Evolutionary conservation across 2,113 vertebrate genomes (phyloP).

Genomic region (Cynocephalus volans): DNA sequence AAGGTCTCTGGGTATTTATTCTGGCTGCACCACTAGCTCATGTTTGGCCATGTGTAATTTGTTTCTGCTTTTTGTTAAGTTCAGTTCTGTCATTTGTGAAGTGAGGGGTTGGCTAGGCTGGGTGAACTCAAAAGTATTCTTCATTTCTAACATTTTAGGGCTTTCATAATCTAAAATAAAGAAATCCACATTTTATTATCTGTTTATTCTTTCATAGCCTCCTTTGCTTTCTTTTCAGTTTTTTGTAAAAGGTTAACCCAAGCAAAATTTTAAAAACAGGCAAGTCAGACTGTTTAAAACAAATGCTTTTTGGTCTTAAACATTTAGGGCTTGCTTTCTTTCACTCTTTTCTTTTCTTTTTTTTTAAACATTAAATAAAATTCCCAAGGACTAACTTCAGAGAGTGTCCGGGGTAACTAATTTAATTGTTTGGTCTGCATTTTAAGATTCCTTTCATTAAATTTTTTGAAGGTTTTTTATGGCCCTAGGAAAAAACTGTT

Average conservation of each 20-base stretch:
- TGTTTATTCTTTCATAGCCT: not conserved
- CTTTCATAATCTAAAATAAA: constrained; percentile 32
- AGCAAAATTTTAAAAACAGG: constrained; percentile 42
- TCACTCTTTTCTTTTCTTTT: not conserved
- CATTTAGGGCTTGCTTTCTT: not conserved
- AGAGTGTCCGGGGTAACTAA: constrained; percentile 56
- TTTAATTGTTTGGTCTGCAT: constrained; percentile 55
- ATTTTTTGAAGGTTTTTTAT: constrained; percentile 37
- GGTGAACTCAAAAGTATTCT: not conserved
- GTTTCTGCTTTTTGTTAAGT: not conserved
- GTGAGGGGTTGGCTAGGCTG: not conserved
- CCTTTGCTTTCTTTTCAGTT: not conserved
- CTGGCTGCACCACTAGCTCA: not conserved
- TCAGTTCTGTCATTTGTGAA: not conserved
- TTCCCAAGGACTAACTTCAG: constrained; percentile 51
- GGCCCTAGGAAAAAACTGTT: constrained; percentile 1
- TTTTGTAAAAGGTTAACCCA: constrained; percentile 31
- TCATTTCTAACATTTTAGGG: not conserved
- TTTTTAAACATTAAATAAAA: not conserved
- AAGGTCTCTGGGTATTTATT: not conserved
- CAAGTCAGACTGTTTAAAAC: constrained; percentile 54
- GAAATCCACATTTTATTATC: not conserved
- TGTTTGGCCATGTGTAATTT: fast-evolving
- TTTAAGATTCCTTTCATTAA: constrained; percentile 70
- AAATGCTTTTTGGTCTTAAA: not conserved